These are phyloP conservation scores for Oreochromis mossambicus DNA, from an alignment of 2,797 vertebrate species.

Conservation along the genomic window DNA sequence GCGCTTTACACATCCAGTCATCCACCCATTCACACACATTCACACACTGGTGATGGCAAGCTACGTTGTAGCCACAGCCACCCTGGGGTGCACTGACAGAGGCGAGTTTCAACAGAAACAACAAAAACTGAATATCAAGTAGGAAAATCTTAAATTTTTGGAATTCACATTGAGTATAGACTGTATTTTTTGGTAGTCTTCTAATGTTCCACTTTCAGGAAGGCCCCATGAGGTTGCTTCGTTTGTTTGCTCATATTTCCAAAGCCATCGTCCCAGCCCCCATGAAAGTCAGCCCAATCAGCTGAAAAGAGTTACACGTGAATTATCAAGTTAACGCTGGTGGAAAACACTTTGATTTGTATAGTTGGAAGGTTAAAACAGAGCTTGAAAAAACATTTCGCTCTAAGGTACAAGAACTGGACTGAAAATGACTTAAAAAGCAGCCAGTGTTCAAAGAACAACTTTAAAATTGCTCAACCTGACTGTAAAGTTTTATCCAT, in stretches of 20 bases:
- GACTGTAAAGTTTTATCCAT: background rate
- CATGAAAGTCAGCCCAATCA: background rate
- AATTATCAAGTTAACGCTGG: background rate
- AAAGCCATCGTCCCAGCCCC: background rate
- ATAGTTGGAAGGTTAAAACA: background rate
- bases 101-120: background rate
- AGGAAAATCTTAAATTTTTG: background rate
- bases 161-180: background rate
- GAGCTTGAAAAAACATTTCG: background rate
- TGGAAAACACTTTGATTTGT: background rate
- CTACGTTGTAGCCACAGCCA: too few relatives aligned
- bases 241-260: background rate
- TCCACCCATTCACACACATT: too few relatives aligned
- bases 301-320: accelerated
- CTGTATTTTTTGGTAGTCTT: background rate
- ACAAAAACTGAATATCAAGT: background rate
- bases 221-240: background rate
- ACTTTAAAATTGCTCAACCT: background rate
- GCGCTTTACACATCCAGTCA: too few relatives aligned
- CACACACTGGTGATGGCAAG: too few relatives aligned
- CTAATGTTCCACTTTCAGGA: background rate
- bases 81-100: too few relatives aligned
- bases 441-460: background rate
- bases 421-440: background rate
- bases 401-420: too few relatives aligned